Base-by-base conservation (phyloP, 2,888 invertebrate species). In the Chloroclystis v-ata region DNA sequence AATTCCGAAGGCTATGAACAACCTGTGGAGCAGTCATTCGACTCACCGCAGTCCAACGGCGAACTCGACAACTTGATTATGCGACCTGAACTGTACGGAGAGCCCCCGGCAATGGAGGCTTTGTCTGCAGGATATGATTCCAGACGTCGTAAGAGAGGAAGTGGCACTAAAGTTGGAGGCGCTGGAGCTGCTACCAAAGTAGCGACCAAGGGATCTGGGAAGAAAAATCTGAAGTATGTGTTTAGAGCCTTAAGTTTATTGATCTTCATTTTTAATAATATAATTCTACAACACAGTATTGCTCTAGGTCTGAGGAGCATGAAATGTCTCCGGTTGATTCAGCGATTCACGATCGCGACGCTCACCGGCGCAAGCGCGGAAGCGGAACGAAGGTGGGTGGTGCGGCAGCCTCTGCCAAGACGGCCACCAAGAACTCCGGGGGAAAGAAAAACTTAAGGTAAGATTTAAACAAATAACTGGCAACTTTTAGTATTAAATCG, bases 21-120 rank as follows among this genome's bases (percentile, higher is more conserved):
- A 47, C 71, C 71, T 25, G 72, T 82, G 25, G 84, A 84, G 43
- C 85, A 82, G 52, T 75, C 82, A 29, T 84, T 74, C 57, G 83
- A 85, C 49, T 67, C 77, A 11, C 71, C 78, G 1, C 77, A 79
- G 48, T 68, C 82, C 0, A 83, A 71, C 38, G 82, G 82, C 5
- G 85, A 83, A 53, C 70, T 91, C 26, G 90, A 91, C 64, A 91
- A 91, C 62, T 89, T 91, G 33, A 89, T 91, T 47, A 84, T 91
- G 82, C 89, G 91, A 59, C 89, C 91, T 7, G 91, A 91, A 63
- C 60, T 90, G 50, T 91, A 91, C 53, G 90, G 90, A 1, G 90
- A 91, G 60, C 90, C 91, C 7, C 89, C 89, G 14, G 84, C 89
- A 5, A 82, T 90, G 78, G 84, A 83, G 51, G 69, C 75, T 16